These are phyloP conservation scores for Pristionchus japonicus DNA, from an alignment of 2,888 invertebrate species.

Conservation along the genomic window DNA sequence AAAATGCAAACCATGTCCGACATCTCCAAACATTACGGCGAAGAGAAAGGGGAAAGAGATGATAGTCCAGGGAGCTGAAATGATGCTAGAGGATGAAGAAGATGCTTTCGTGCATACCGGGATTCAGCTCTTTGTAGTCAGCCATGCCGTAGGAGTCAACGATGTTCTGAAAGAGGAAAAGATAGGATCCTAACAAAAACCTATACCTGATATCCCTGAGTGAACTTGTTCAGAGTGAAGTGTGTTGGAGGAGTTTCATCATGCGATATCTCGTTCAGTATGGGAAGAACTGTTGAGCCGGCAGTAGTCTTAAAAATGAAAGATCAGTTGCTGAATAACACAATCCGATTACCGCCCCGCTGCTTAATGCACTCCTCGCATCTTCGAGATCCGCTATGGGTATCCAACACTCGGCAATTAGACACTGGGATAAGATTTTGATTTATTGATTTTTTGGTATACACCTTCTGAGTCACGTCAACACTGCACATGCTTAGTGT, in stretches of 20 bases:
- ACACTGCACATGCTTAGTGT: slow-evolving; percentile 97
- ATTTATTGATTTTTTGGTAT: slow-evolving; percentile 76
- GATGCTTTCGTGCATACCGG: slow-evolving; percentile 81
- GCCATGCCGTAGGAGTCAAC: slow-evolving; percentile 98
- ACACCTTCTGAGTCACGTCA: slow-evolving; percentile 94
- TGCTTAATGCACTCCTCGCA: slow-evolving; percentile 87
- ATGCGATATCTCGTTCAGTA: slow-evolving; percentile 90
- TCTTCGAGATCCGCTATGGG: slow-evolving; percentile 89
- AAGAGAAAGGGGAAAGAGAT: slow-evolving; percentile 98
- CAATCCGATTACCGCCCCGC: slow-evolving; percentile 84
- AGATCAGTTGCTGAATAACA: not conserved
- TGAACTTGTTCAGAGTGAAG: slow-evolving; percentile 96
- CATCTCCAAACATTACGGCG: slow-evolving; percentile 97
- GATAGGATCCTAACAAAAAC: not conserved
- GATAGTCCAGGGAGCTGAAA: slow-evolving; percentile 90
- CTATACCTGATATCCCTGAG: slow-evolving; percentile 86
- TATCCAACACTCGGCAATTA: slow-evolving; percentile 98
- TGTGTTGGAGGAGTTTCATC: slow-evolving; percentile 91
- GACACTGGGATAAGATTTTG: slow-evolving; percentile 79
- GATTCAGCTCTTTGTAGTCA: slow-evolving; percentile 95
- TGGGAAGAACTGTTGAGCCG: slow-evolving; percentile 94
- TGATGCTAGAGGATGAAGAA: not conserved
- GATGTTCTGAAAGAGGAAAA: slow-evolving; percentile 80
- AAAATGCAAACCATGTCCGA: slow-evolving; percentile 85
- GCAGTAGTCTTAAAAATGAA: slow-evolving; percentile 84